These are phyloP conservation scores for Phallusia fumigata DNA, from an alignment of 23 tunicate species.

Conservation along the genomic window DNA sequence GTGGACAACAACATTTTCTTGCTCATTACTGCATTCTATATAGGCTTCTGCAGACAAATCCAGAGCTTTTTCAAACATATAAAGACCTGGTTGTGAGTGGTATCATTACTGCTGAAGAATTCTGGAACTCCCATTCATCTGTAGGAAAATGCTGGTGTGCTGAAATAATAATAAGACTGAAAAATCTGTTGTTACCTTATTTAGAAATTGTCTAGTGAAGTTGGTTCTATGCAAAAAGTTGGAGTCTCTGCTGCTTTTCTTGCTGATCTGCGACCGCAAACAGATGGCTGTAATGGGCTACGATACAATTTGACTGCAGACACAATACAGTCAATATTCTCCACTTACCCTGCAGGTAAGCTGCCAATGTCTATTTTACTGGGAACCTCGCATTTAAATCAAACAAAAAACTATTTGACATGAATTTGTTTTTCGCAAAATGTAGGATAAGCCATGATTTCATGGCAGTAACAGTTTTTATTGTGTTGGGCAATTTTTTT, in stretches of 20 bases:
- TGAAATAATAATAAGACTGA: not conserved
- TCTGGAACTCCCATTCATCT: slow-evolving; percentile 85
- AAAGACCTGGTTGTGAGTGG: slow-evolving; percentile 82
- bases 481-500: too few relatives aligned
- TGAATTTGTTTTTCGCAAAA: too few relatives aligned
- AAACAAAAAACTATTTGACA: too few relatives aligned
- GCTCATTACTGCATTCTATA: too few relatives aligned
- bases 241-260: slow-evolving; percentile 94
- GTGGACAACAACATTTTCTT: too few relatives aligned
- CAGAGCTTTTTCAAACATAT: slow-evolving; percentile 78
- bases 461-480: too few relatives aligned
- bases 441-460: too few relatives aligned
- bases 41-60: slow-evolving; percentile 76
- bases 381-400: too few relatives aligned
- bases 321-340: slow-evolving; percentile 78
- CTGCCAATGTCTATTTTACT: not conserved
- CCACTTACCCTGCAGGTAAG: slow-evolving; percentile 88
- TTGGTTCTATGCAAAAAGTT: slow-evolving; percentile 54
- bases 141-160: slow-evolving; percentile 10
- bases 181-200: not conserved
- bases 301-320: slow-evolving; percentile 88
- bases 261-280: slow-evolving; percentile 88
- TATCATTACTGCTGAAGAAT: slow-evolving; percentile 80
- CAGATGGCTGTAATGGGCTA: slow-evolving; percentile 91
- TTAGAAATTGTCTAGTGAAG: slow-evolving; percentile 38